Percentiles rank a stretch among this genome's conserved stretches.
These are phyloP conservation scores for Forbesichthys agassizii DNA, from an alignment of 2,113 vertebrate genomes.

Conservation along the genomic window DNA sequence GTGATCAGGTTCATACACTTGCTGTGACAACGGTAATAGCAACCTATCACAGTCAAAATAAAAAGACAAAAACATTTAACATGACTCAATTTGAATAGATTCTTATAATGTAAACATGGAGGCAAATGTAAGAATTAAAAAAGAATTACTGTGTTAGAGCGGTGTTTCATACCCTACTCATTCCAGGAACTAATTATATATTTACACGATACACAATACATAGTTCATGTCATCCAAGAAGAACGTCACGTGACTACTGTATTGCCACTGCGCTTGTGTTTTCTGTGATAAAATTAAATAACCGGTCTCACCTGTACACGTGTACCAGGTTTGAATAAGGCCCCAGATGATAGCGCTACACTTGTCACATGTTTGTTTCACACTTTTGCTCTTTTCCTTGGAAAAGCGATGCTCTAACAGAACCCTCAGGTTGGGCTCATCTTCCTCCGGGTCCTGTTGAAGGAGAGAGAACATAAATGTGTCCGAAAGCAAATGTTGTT, in stretches of 20 bases:
- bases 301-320: conserved; percentile 87
- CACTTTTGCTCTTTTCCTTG: conserved; percentile 97
- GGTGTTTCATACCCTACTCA: too few relatives aligned
- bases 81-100: not conserved
- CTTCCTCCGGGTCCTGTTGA: conserved; percentile 88
- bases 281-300: not conserved
- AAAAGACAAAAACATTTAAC: conserved; percentile 14
- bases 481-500: not conserved
- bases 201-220: too few relatives aligned
- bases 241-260: too few relatives aligned
- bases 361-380: conserved; percentile 95
- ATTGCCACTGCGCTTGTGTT: not conserved
- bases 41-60: conserved; percentile 75
- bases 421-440: conserved; percentile 89
- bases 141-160: too few relatives aligned
- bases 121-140: too few relatives aligned
- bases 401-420: conserved; percentile 94
- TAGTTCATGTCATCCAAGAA: too few relatives aligned
- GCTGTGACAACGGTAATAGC: conserved; percentile 95
- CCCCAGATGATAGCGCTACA: conserved; percentile 96
- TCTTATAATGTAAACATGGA: too few relatives aligned
- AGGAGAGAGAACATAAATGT: conserved; percentile 4
- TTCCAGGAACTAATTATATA: too few relatives aligned
- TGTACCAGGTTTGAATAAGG: conserved; percentile 98
- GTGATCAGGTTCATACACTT: conserved; percentile 94